These are phyloP conservation scores for Lemur catta DNA, from an alignment of 2,797 vertebrate species.

Conservation along the genomic window DNA sequence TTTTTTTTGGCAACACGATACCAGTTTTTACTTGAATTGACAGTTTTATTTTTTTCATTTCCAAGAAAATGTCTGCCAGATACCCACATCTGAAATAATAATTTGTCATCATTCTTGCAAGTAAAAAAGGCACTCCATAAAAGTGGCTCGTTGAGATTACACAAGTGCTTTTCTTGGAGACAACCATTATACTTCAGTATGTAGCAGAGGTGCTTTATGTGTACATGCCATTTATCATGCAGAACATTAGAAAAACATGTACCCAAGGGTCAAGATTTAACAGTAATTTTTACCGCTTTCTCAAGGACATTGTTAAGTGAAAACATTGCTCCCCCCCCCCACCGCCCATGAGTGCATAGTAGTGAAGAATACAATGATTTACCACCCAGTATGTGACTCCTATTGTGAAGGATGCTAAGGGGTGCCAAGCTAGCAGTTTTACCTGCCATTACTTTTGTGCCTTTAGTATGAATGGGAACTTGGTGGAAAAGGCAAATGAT, in stretches of 20 bases:
- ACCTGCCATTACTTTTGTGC: neutral
- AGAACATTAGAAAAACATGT: neutral
- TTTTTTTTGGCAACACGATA: neutral
- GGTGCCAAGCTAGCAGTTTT: neutral
- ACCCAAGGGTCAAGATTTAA: neutral
- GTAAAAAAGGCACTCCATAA: neutral
- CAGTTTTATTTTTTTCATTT: neutral
- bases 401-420: neutral
- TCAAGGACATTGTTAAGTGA: neutral
- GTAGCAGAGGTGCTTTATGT: neutral
- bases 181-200: fast-evolving
- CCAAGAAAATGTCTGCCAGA: neutral
- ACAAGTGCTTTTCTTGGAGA: neutral
- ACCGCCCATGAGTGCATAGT: fast-evolving
- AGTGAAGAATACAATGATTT: neutral
- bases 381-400: neutral
- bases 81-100: neutral
- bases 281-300: neutral
- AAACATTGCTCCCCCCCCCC: neutral
- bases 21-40: neutral
- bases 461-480: neutral
- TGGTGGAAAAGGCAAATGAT: neutral
- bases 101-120: neutral
- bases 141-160: neutral
- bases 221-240: neutral